Base-by-base conservation (phyloP, 2,797 vertebrate genomes). In the Micromesistius poutassou region DNA sequence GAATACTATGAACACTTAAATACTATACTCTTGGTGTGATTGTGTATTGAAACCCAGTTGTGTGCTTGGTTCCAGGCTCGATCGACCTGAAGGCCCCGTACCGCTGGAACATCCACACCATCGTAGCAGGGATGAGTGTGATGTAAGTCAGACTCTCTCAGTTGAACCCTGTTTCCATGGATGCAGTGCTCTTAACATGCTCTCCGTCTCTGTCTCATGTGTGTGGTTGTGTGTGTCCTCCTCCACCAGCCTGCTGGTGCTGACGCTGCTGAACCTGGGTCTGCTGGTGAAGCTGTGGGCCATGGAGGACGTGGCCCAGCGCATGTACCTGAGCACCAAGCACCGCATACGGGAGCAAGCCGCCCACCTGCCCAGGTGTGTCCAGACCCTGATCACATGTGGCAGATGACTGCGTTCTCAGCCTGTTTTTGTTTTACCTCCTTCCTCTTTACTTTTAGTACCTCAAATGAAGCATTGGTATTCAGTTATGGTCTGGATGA, bases 281-380 rank as follows among this genome's bases (percentile, higher is more conserved):
- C 91, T 99, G 81, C 98, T 98, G 88, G 90, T 97, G 75, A 99
- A 99, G 86, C 84, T 99, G 80, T 97, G 95, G 88, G 96, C 96
- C 78, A 98, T 99, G 92, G 98, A 99, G 87, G 94, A 96, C n/a
- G 94, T 97, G 4, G 96, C 97, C 76, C 96, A 98, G 66, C 96
- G 90, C 42, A 94, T 97, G 90, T 96, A 95, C 78, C 86, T 94
- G 33, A 94, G 81, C 83, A 93, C 94, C 33, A 95, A 93, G 84
- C 90, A 94, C 13, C 91, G 91, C 0, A 84, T 96, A 83, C 94
- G 94, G 84, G 95, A 97, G 84, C 93, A 92, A 83, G 91, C 78
- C 28, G 92, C 95, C 73, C 78, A 8, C 2, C 62, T 28, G 62
- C 25, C 93, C 78, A 96, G 95, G 98, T 98, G 84, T 88, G 93